These are phyloP conservation scores for Hippoglossus stenolepis DNA, from an alignment of 2,113 vertebrate genomes.

Conservation along the genomic window DNA sequence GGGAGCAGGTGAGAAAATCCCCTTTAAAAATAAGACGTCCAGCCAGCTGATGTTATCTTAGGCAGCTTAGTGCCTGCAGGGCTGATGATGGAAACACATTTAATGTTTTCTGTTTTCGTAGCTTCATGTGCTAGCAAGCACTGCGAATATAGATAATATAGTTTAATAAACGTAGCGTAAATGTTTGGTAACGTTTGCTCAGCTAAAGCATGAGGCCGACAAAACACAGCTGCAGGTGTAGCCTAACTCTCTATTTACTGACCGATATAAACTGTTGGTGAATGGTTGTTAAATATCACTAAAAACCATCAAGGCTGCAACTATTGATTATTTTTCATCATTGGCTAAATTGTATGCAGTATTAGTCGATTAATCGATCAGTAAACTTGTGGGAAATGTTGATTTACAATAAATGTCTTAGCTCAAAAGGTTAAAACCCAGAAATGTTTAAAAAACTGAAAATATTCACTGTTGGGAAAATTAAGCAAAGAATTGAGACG, in stretches of 20 bases:
- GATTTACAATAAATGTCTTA: too few species aligned
- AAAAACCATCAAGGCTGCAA: background rate
- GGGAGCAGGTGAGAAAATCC: constrained; percentile 71
- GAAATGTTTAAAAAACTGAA: too few species aligned
- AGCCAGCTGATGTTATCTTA: constrained; percentile 13
- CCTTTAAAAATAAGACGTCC: background rate
- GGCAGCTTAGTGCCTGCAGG: constrained; percentile 3
- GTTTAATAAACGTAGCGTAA: background rate
- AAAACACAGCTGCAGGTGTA: constrained; percentile 1
- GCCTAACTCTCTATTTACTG: background rate
- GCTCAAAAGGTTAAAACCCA: too few species aligned
- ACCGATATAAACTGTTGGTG: background rate
- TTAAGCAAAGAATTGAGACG: too few species aligned
- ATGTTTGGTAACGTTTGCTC: background rate
- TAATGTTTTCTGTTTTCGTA: background rate
- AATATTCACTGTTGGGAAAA: too few species aligned
- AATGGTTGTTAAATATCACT: background rate
- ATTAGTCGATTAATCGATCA: background rate
- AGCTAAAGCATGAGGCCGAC: constrained; percentile 42
- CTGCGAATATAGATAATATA: background rate
- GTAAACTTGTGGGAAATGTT: too few species aligned
- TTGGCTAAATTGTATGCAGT: background rate
- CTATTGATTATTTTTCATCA: background rate
- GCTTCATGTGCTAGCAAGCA: background rate
- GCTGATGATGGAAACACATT: background rate